Evolutionary conservation across 1,140 invertebrate genomes (phyloP).

Genomic region (Oedothorax gibbosus): DNA sequence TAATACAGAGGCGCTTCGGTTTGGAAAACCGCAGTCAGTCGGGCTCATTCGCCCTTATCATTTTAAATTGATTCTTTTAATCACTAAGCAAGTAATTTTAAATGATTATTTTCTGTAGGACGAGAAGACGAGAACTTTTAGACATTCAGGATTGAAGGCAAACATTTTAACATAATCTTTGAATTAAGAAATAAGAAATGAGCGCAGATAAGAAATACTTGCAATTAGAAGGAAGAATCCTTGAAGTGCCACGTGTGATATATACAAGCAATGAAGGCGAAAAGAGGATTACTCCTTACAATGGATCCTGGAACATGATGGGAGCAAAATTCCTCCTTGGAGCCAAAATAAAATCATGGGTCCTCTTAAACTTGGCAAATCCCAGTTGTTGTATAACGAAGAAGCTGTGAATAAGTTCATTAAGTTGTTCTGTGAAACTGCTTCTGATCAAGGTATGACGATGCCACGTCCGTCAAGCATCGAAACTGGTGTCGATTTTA

Average conservation of each 20-base stretch:
- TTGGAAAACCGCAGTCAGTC: too few species aligned
- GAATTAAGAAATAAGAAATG: too few species aligned
- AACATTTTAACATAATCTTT: too few species aligned
- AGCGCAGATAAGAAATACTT: conserved; percentile 32
- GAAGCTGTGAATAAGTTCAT: conserved; percentile 7
- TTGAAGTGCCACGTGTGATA: conserved; percentile 58
- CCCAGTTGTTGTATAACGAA: not conserved
- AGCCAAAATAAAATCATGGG: conserved; percentile 65
- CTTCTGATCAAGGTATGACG: conserved; percentile 5
- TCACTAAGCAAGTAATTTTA: too few species aligned
- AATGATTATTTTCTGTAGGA: too few species aligned
- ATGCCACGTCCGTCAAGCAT: not conserved
- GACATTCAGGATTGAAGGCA: too few species aligned
- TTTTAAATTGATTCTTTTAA: too few species aligned
- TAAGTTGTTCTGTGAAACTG: not conserved
- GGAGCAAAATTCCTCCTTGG: conserved; percentile 74
- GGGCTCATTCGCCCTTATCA: too few species aligned
- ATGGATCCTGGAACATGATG: conserved; percentile 76
- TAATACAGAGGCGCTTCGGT: too few species aligned
- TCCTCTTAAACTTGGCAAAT: conserved; percentile 62
- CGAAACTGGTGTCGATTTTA: not conserved
- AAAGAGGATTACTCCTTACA: conserved; percentile 54
- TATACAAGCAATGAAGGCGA: not conserved
- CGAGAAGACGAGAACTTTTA: too few species aligned
- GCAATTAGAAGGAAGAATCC: conserved; percentile 58